Evolutionary conservation across 2,797 vertebrate genomes (phyloP).

Genomic region (Lutjanus campechanus): DNA sequence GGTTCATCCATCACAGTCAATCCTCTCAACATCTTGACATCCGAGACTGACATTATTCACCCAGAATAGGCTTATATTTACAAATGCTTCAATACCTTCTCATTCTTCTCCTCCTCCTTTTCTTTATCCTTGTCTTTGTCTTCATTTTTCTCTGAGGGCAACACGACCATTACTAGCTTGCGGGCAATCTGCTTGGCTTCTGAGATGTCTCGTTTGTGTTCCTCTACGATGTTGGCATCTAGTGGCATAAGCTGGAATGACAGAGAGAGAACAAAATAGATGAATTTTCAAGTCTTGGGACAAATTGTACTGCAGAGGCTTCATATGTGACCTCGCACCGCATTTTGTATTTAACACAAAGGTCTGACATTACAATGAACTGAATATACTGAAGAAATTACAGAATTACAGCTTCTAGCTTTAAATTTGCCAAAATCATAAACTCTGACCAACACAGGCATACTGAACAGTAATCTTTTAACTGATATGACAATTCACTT

Average conservation of each 20-base stretch:
- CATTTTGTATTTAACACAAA: background rate
- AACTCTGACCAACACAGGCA: background rate
- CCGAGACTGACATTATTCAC: background rate
- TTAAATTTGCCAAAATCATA: background rate
- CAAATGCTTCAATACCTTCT: constrained; percentile 87
- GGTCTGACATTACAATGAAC: background rate
- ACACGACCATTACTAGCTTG: constrained; percentile 96
- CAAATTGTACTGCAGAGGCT: background rate
- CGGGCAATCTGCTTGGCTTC: constrained; percentile 97
- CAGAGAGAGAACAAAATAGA: background rate
- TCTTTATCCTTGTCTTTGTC: constrained; percentile 98
- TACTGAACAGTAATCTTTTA: background rate
- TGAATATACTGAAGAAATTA: background rate
- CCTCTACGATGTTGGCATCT: constrained; percentile 93
- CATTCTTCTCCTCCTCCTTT: constrained; percentile 96
- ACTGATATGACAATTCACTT: background rate
- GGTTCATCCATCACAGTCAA: background rate
- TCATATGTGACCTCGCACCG: background rate
- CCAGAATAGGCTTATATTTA: background rate
- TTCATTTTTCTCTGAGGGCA: constrained; percentile 96
- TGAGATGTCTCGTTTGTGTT: constrained; percentile 93
- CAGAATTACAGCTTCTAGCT: background rate
- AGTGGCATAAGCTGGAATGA: constrained; percentile 91
- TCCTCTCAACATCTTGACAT: background rate
- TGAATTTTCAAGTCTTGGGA: background rate